Base-by-base conservation (phyloP, 2,797 vertebrate genomes). In the Distichodus sexfasciatus region DNA sequence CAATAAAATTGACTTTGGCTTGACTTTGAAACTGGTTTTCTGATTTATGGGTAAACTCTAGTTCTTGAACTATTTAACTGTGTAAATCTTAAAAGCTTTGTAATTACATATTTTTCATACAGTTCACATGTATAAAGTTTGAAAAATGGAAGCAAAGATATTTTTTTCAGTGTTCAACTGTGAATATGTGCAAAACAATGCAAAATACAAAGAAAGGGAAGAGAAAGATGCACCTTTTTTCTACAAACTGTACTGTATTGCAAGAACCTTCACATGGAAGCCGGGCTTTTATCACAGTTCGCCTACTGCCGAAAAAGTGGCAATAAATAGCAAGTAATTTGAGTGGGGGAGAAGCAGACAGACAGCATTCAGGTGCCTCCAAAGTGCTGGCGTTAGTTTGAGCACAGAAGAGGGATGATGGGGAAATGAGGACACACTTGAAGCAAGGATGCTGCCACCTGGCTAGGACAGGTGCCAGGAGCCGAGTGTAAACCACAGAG, bases 401-500 rank as follows among this genome's bases (percentile, higher is more conserved):
- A 78, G 81, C 75, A 79, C 76, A 17, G 68, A 77, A 87, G 82
- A 87, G 72, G 84, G 84, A 87, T 84, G 79, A 73, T 54, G 77
- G 69, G 76, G 82, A 79, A 86, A 77, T 69, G 72, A 83, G 81
- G 83, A 82, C 74, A 64, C 69, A 72, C 68, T 26, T 81, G 78
- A 83, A 84, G 77, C 75, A 76, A 76, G 83, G 74, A 72, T 74
- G 21, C 67, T 46, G 79, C 77, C 86, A 86, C 84, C 83, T 87
- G 83, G 73, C 77, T 74, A 69, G 83, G 85, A 65, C 31, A 21
- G 1, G 59, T 24, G 85, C 85, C 85, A 87, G 81, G 40, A 72
- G 60, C 40, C 62, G 78, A 65, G 69, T 47, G 63, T 46, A 66
- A 47, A 54, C 46, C 31, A 55, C 51, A 65, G 28, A 8, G 65